Conservation (phyloP, 2,113 vertebrate genomes). For the Zosterops lateralis region DNA sequence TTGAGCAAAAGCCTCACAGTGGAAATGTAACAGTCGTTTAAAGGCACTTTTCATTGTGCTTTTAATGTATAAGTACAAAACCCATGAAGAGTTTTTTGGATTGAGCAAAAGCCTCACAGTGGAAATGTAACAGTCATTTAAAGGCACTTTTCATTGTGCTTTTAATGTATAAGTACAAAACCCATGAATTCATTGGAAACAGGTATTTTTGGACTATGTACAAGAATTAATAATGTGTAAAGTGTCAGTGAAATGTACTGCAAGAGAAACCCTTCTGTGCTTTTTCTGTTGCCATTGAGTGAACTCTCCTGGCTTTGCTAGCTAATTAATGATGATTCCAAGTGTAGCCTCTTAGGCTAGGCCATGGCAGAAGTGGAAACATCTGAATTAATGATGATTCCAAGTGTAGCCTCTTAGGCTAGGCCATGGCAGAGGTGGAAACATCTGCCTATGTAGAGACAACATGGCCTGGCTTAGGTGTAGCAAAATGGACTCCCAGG, state of each 20-base stretch:
- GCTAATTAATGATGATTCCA: not conserved
- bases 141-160: not conserved
- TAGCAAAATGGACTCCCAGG: not conserved
- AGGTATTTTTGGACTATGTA: not conserved
- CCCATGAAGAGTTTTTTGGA: not conserved
- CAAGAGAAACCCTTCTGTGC: not conserved
- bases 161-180: not conserved
- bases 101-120: not conserved
- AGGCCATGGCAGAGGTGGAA: rapidly evolving
- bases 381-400: not conserved
- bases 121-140: not conserved
- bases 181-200: rapidly evolving
- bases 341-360: not conserved
- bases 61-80: not conserved
- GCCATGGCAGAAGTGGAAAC: rapidly evolving
- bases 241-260: not conserved
- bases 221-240: not conserved
- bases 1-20: not conserved
- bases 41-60: not conserved
- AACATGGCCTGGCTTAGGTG: not conserved
- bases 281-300: not conserved
- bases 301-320: not conserved
- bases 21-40: not conserved
- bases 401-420: not conserved
- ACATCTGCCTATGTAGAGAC: not conserved